A percentile compares a stretch with the other conserved stretches of the same genome.
Evolutionary conservation across 2,888 invertebrate species (phyloP).

Genomic region (Leptarthrus brevirostris): DNA sequence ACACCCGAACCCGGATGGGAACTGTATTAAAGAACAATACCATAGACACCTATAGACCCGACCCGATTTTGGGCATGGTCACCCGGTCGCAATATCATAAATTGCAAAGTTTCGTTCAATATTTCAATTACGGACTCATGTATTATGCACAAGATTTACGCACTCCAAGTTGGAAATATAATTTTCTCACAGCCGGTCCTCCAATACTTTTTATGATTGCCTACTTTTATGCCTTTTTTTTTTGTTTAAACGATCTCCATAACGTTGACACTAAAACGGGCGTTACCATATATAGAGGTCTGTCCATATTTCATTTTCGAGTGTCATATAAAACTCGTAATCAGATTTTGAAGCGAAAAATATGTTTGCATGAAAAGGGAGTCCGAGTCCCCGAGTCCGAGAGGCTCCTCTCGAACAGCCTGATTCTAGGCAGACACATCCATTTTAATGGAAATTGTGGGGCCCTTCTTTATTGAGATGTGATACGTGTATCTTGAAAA

Average conservation of each 20-base stretch:
- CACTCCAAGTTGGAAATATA: constrained; percentile 6
- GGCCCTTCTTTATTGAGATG: constrained; percentile 53
- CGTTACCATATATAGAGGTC: constrained; percentile 1
- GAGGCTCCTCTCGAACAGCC: constrained; percentile 11
- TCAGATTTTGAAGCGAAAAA: constrained; percentile 65
- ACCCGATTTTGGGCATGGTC: too few species aligned
- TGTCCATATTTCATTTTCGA: constrained; percentile 46
- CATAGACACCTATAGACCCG: neutral
- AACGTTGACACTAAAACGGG: constrained; percentile 30
- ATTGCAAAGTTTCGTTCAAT: constrained; percentile 20
- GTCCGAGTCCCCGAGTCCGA: too few species aligned
- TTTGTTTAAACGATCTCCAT: constrained; percentile 42
- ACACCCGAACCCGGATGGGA: neutral
- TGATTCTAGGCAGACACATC: constrained; percentile 52
- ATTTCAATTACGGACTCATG: constrained; percentile 25
- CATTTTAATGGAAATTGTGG: constrained; percentile 54
- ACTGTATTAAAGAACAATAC: constrained; percentile 1
- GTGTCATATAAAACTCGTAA: constrained; percentile 65
- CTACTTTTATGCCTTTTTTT: constrained; percentile 18
- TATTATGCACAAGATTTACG: constrained; percentile 32
- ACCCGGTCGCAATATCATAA: constrained; percentile 6
- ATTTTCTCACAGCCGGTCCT: constrained; percentile 12
- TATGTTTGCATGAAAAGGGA: constrained; percentile 57
- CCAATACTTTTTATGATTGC: constrained; percentile 38
- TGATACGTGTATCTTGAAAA: constrained; percentile 52